Percentiles rank a stretch among this genome's conserved stretches.
Evolutionary conservation across 2,797 vertebrate species (phyloP).

Genomic region (Clarias laeviceps): DNA sequence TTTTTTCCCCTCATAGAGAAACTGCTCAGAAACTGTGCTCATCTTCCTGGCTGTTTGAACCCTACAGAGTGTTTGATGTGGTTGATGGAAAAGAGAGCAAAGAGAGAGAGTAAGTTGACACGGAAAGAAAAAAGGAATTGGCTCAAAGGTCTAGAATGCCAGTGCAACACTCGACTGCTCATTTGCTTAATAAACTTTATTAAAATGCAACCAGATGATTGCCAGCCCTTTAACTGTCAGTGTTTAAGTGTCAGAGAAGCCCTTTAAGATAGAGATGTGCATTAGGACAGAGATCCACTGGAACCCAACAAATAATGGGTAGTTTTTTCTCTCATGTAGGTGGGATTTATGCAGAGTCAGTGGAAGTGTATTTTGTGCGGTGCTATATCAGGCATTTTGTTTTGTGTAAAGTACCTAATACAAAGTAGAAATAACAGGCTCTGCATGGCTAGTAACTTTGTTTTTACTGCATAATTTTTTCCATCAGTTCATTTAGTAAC

Average conservation of each 20-base stretch:
- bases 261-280: no score
- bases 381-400: no score
- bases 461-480: not conserved
- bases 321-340: not conserved
- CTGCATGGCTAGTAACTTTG: not conserved
- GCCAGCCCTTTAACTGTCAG: not conserved
- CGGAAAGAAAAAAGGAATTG: not conserved
- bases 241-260: not conserved
- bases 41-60: conserved; percentile 79
- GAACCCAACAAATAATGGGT: not conserved
- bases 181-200: not conserved
- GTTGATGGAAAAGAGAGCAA: conserved; percentile 76
- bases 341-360: no score
- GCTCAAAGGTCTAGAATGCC: not conserved
- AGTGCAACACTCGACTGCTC: not conserved
- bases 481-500: conserved; percentile 75
- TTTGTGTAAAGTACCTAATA: not conserved
- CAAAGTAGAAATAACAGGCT: not conserved
- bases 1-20: conserved; percentile 59
- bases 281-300: not conserved
- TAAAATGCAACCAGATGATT: not conserved
- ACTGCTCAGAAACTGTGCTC: conserved; percentile 73
- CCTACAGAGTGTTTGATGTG: conserved; percentile 86
- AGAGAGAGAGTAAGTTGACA: conserved; percentile 76
- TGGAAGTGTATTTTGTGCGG: no score